Evolutionary conservation across 2,113 vertebrate genomes (phyloP), one percentile per base, ranked within the genome.

Genomic region (Protomyctophum bolini): DNA sequence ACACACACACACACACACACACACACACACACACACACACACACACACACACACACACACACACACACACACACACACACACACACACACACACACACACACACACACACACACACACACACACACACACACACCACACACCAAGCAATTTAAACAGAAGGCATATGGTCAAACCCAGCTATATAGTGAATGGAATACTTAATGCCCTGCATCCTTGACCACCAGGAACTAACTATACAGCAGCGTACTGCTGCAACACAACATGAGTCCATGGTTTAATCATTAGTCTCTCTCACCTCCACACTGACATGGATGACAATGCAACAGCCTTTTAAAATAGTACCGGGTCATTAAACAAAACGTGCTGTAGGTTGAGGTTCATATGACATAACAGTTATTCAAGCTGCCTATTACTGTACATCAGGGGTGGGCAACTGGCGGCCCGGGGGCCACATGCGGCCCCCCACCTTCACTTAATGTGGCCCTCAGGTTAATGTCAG

Each of bases 1-100:
- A 21, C 21, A 21, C 21, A 21, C 21, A 21, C 21, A 21, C 21
- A 21, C 21, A 21, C 21, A 21, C 21, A 21, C 21, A 21, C 21
- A 21, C 21, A 21, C 21, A 21, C 21, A 21, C 21, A 21, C 21
- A 21, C n/a, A 7, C 15, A 58, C 56, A 28, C 56, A n/a, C 52
- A 55, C 52, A n/a, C 52, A 6, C 52, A n/a, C 52, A 11, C 52
- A n/a, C 56, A 72, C 46, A 63, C 66, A 67, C 28, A 45, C 2
- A n/a, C n/a, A 29, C 3, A 7, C 59, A 70, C 50, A 68, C 58
- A 58, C 49, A n/a, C 33, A 41, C 3, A 41, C 21, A 21, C 21
- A 21, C 21, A 21, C 21, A 21, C 21, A 21, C 21, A 21, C 21
- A 21, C 21, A 21, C 21, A 21, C 21, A 21, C n/a, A 7, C 15